Conservation (phyloP, 2,113 vertebrate genomes). For the Hipposideros armiger region DNA sequence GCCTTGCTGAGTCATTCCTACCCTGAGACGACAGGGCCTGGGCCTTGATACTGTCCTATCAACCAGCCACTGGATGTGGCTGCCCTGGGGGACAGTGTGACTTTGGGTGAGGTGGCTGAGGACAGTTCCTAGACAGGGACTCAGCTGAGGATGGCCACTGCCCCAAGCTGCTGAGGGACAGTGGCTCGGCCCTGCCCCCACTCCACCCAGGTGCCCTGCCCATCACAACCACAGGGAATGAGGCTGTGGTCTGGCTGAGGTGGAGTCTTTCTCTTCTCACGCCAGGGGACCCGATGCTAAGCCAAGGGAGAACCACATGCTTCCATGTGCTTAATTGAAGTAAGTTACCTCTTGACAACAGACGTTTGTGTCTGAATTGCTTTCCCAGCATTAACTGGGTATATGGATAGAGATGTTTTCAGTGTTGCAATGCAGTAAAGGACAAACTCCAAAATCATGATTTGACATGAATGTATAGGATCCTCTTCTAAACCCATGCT, state of each 20-base stretch:
- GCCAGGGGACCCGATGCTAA: neutral
- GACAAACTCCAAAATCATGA: neutral
- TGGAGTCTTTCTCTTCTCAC: neutral
- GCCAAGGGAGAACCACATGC: neutral
- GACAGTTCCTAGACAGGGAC: neutral
- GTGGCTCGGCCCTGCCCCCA: neutral
- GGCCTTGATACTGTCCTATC: fast-evolving
- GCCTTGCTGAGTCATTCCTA: too few species aligned
- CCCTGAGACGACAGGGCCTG: too few species aligned
- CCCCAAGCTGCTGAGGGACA: neutral
- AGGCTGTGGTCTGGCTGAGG: neutral
- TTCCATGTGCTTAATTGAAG: neutral
- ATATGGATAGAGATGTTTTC: neutral
- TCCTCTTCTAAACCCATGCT: neutral
- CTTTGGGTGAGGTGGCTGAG: neutral
- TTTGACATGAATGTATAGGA: neutral
- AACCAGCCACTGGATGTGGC: neutral
- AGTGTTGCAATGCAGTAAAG: neutral
- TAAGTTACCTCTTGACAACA: neutral
- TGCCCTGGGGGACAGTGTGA: neutral
- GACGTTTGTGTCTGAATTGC: neutral
- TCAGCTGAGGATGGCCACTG: neutral
- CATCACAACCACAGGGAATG: neutral
- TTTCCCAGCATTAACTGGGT: neutral
- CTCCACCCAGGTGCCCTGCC: too few species aligned